These are phyloP conservation scores for Masnerella sp. DNA, from an alignment of 2,888 invertebrate species.

Conservation along the genomic window DNA sequence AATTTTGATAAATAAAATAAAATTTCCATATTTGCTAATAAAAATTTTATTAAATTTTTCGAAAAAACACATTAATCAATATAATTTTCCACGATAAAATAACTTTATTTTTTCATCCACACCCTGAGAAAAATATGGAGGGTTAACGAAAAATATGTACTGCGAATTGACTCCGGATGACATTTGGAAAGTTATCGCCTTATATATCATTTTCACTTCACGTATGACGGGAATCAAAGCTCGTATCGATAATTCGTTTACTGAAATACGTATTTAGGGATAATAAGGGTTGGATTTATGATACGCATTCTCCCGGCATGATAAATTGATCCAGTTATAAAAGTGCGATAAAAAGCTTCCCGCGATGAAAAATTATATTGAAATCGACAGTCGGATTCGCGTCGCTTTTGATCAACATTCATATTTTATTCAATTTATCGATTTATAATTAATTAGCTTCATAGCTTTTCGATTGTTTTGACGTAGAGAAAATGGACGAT, in stretches of 20 bases:
- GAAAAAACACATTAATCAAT: too few relatives aligned
- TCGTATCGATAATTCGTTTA: constrained; percentile 6
- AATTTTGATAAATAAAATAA: too few relatives aligned
- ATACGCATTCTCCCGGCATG: not conserved
- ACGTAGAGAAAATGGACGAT: too few relatives aligned
- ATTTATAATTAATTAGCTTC: too few relatives aligned
- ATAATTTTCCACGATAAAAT: too few relatives aligned
- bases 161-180: constrained; percentile 1
- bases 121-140: not conserved
- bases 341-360: constrained; percentile 1
- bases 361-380: not conserved
- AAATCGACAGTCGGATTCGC: too few relatives aligned
- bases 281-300: constrained; percentile 16
- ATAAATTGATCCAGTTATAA: constrained; percentile 14
- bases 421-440: too few relatives aligned
- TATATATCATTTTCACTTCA: constrained; percentile 7
- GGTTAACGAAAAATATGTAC: not conserved
- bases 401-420: too few relatives aligned
- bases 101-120: too few relatives aligned
- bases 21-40: too few relatives aligned
- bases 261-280: constrained; percentile 17
- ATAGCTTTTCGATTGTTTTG: too few relatives aligned
- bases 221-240: constrained; percentile 3
- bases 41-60: too few relatives aligned
- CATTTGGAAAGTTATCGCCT: constrained; percentile 5